Conservation (phyloP, 2,888 invertebrate genomes). For the Epinotia demarniana region DNA sequence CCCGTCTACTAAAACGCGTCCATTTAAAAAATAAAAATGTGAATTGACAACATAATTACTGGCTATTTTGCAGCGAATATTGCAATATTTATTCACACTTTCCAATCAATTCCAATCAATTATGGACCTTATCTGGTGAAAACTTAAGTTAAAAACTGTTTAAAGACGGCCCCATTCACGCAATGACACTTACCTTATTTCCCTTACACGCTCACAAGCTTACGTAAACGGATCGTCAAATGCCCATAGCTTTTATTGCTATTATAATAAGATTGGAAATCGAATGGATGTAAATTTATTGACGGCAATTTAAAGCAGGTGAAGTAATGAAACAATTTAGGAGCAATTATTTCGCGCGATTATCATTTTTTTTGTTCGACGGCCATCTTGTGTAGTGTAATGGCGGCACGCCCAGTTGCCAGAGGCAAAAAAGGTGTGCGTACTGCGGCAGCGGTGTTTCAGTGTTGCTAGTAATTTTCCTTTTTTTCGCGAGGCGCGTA, state of each 20-base stretch:
- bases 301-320: constrained; percentile 58
- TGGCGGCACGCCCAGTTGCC: constrained; percentile 61
- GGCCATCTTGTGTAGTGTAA: constrained; percentile 68
- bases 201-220: constrained; percentile 38
- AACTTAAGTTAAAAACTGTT: constrained; percentile 47
- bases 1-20: constrained; percentile 50
- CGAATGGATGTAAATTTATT: constrained; percentile 40
- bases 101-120: constrained; percentile 45
- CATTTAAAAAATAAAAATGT: constrained; percentile 50
- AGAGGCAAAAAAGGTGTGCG: constrained; percentile 46
- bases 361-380: constrained; percentile 62
- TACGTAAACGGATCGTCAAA: constrained; percentile 34
- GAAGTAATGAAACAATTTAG: constrained; percentile 75
- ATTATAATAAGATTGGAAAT: constrained; percentile 37
- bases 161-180: constrained; percentile 50
- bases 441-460: constrained; percentile 40
- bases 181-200: constrained; percentile 53
- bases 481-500: constrained; percentile 35
- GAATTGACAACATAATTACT: constrained; percentile 65
- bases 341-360: constrained; percentile 68
- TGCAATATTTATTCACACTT: constrained; percentile 38
- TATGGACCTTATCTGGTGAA: constrained; percentile 42
- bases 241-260: constrained; percentile 17
- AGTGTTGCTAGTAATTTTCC: constrained; percentile 40
- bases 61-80: constrained; percentile 47